These are phyloP conservation scores for Trematomus bernacchii DNA, from an alignment of 2,797 vertebrate genomes.

Conservation along the genomic window DNA sequence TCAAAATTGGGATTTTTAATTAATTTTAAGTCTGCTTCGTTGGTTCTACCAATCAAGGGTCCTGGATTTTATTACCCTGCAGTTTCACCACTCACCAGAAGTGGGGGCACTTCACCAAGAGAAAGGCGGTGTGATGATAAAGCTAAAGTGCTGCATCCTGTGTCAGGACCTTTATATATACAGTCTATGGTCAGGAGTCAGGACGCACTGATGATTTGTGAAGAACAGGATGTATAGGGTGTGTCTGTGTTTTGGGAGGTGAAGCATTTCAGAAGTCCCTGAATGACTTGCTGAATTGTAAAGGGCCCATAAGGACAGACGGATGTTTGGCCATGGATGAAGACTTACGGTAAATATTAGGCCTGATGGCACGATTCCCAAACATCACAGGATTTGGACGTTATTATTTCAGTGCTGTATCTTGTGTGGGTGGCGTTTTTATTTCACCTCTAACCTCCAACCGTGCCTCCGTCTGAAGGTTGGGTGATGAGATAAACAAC, in stretches of 20 bases:
- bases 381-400: slow-evolving; percentile 23
- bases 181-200: slow-evolving; percentile 64
- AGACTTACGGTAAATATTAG: slow-evolving; percentile 11
- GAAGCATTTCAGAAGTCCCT: slow-evolving; percentile 10
- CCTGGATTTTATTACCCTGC: slow-evolving; percentile 20
- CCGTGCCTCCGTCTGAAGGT: slow-evolving; percentile 31
- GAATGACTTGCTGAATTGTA: background rate
- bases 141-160: slow-evolving; percentile 77
- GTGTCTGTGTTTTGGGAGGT: slow-evolving; percentile 23
- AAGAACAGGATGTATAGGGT: slow-evolving; percentile 12
- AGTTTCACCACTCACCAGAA: slow-evolving; percentile 82
- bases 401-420: slow-evolving; percentile 23
- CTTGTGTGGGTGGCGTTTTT: slow-evolving; percentile 36
- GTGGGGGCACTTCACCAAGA: slow-evolving; percentile 87
- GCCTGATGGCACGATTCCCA: background rate
- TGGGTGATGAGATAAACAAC: slow-evolving; percentile 41
- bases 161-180: no score
- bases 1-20: background rate
- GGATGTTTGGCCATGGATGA: slow-evolving; percentile 21
- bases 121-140: slow-evolving; percentile 78
- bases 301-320: background rate
- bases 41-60: background rate
- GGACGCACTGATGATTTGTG: slow-evolving; percentile 73
- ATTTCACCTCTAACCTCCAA: slow-evolving; percentile 51
- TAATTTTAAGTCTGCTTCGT: background rate